A percentile compares a stretch with the other conserved stretches of the same genome.
These are phyloP conservation scores for Parus major DNA, from an alignment of 2,113 vertebrate genomes.

Conservation along the genomic window DNA sequence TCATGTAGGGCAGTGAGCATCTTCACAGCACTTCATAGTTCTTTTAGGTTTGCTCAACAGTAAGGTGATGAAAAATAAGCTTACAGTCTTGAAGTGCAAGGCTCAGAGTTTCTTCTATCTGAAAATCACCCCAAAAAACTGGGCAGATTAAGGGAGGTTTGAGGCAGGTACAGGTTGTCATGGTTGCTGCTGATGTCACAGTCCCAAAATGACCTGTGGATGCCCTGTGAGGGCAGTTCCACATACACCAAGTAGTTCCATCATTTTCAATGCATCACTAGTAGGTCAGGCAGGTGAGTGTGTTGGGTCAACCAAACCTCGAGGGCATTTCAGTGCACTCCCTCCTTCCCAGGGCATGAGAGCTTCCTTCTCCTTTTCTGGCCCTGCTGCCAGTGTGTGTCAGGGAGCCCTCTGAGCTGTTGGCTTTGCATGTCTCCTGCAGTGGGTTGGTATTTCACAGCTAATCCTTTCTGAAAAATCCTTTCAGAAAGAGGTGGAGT, in stretches of 20 bases:
- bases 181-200: not conserved
- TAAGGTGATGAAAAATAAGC: not conserved
- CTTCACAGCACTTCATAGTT: accelerated
- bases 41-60: not conserved
- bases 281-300: not conserved
- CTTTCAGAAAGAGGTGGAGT: not conserved
- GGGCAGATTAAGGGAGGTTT: not conserved
- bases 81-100: not conserved
- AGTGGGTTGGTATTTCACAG: not conserved
- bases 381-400: accelerated
- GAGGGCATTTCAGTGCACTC: accelerated
- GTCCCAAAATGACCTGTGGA: not conserved
- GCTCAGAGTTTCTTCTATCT: not conserved
- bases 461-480: not conserved
- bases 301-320: accelerated
- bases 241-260: accelerated
- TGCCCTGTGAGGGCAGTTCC: not conserved
- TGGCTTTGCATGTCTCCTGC: not conserved
- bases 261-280: not conserved
- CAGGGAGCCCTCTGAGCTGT: not conserved
- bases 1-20: not conserved
- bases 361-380: not conserved
- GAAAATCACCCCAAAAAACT: not conserved
- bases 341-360: not conserved
- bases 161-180: not conserved